Conservation (phyloP, 2,113 vertebrate species). For the Syngnathus typhle region DNA sequence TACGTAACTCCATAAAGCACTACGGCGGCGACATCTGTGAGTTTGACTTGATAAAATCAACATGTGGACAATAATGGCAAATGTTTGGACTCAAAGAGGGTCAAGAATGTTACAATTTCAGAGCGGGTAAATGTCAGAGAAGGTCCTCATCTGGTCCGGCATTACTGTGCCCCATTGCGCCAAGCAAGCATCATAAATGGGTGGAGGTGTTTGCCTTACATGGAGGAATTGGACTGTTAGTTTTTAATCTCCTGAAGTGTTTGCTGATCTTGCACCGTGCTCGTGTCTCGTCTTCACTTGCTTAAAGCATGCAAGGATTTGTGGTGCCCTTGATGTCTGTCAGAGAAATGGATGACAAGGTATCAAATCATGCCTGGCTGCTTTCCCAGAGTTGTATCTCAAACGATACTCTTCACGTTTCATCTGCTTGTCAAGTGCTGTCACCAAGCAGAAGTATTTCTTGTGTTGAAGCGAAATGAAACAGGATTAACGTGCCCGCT, state of each 20-base stretch:
- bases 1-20: conserved; percentile 37
- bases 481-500: neutral
- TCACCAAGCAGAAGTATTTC: neutral
- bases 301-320: no score
- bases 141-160: no score
- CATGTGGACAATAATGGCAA: neutral
- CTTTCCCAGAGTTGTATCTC: conserved; percentile 26
- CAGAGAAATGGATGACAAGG: conserved; percentile 24
- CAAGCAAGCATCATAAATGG: neutral
- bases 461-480: neutral
- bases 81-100: neutral
- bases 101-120: neutral
- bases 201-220: neutral
- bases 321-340: conserved; percentile 26
- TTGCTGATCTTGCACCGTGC: neutral
- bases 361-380: conserved; percentile 31
- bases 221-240: neutral
- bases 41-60: conserved; percentile 8
- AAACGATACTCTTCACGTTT: conserved; percentile 15
- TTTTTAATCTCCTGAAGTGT: neutral
- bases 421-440: conserved; percentile 16
- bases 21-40: conserved; percentile 52
- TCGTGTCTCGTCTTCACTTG: neutral
- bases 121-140: neutral
- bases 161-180: neutral